Evolutionary conservation across 2,113 vertebrate genomes (phyloP).

Genomic region (Chloroceryle aenea): DNA sequence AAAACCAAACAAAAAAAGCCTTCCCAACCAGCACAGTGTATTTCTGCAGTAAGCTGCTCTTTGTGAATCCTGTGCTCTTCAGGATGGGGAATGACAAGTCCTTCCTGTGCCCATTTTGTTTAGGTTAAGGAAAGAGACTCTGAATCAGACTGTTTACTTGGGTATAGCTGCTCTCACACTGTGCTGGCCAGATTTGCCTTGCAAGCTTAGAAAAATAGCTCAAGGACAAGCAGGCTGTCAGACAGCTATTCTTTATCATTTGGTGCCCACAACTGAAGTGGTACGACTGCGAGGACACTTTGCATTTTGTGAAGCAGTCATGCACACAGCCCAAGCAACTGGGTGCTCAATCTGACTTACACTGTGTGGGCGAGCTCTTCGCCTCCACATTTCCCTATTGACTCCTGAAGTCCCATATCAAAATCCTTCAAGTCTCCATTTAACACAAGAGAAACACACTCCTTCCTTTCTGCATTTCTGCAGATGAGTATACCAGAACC

Average conservation of each 20-base stretch:
- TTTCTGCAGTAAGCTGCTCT: neutral
- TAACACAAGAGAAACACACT: neutral
- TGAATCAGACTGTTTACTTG: constrained; percentile 3
- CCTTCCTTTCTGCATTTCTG: neutral
- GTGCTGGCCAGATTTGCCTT: neutral
- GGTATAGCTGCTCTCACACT: neutral
- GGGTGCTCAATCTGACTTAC: neutral
- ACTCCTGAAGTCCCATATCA: neutral
- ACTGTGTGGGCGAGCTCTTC: neutral
- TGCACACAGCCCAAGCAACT: neutral
- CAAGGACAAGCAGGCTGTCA: neutral
- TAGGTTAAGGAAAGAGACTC: neutral
- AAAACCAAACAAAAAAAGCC: neutral
- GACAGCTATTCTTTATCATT: neutral
- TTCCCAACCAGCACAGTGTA: neutral
- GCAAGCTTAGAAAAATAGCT: neutral
- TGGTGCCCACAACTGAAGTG: neutral
- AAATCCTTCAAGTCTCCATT: neutral
- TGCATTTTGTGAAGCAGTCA: neutral
- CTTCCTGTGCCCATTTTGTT: neutral
- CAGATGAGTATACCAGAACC: neutral
- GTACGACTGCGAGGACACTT: neutral
- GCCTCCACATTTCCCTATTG: neutral
- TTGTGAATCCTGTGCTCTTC: neutral
- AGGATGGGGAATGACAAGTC: neutral